phyloP scores from a whole-genome alignment of 2,113 vertebrate species.

The Salvelinus sp. region DNA sequence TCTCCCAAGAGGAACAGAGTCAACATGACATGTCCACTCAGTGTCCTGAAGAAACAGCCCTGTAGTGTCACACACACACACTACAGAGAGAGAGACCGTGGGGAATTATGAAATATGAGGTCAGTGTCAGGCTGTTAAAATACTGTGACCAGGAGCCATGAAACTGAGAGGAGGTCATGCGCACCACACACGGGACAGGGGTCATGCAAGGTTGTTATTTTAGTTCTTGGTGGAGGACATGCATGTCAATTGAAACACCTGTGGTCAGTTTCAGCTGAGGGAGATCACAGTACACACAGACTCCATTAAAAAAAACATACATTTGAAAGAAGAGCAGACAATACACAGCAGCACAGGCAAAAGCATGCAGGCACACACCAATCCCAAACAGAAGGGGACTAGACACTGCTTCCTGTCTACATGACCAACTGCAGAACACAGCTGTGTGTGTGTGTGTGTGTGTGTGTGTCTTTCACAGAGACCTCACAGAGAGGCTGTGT shows the following conservation, averaged over 20 bases:
- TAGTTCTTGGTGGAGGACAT: not conserved
- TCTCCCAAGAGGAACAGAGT: constrained; percentile 46
- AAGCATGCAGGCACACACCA: constrained; percentile 54
- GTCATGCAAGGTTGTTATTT: not conserved
- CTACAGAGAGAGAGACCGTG: not conserved
- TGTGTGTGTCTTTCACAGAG: constrained; percentile 10
- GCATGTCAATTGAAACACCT: not conserved
- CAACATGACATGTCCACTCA: constrained; percentile 40
- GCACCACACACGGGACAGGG: not conserved
- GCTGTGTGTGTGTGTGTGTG: constrained; percentile 22
- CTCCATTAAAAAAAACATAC: not conserved
- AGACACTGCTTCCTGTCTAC: constrained; percentile 60
- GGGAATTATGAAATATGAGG: not conserved
- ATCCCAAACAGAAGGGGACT: constrained; percentile 62
- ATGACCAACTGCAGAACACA: constrained; percentile 63
- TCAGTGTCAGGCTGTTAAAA: not conserved
- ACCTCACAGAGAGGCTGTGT: constrained; percentile 37
- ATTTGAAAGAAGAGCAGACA: not conserved
- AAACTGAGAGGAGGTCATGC: not conserved
- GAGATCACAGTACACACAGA: not conserved
- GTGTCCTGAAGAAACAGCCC: constrained; percentile 1
- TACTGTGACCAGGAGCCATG: not conserved
- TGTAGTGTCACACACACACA: not conserved
- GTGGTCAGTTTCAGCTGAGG: not conserved
- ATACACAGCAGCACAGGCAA: constrained; percentile 28